Base-by-base conservation (phyloP, 2,888 invertebrate genomes). In the Melinaea marsaeus region DNA sequence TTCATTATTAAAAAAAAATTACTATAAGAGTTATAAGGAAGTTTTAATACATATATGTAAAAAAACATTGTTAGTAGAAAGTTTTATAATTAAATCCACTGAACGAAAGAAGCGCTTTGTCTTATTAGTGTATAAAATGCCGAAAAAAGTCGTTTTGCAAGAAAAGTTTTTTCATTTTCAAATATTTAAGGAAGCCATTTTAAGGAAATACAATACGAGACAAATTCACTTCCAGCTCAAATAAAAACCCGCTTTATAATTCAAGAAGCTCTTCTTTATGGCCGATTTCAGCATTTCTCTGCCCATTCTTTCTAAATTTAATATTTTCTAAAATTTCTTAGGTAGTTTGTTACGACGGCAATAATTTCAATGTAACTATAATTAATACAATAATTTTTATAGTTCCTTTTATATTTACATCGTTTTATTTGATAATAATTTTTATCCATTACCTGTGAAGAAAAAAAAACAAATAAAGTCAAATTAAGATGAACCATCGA, bases 211-310 rank as follows among this genome's bases (percentile, higher is more conserved):
- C 22, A 22, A 22, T 22, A 58, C 62, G 68, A 61, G 68, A 68
- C 66, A 62, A 68, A 68, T 68, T 66, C 64, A 64, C 68, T 68
- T 68, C 66, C 68, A 66, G 64, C 61, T 66, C 62, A 60, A 66
- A 68, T 66, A 66, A 65, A 61, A 65, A 65, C 59, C 45, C 60
- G 55, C 57, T 68, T 66, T 64, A 64, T 66, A 64, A 64, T 68
- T 64, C 68, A 68, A 58, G 66, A 62, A 58, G 60, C 59, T 60
- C 55, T 66, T 60, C 66, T 64, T 64, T 66, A 62, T 62, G 58
- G 62, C 46, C 54, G 54, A 64, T 59, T 65, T 63, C 57, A 57
- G 57, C 59, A 59, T 64, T 64, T 48, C 33, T 35, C 5, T 37
- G 59, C 34, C 42, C 37, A 48, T 34, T 48, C 13, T 51, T 51